Base-by-base conservation (phyloP, 2,113 vertebrate genomes). In the Tympanuchus pallidicinctus region DNA sequence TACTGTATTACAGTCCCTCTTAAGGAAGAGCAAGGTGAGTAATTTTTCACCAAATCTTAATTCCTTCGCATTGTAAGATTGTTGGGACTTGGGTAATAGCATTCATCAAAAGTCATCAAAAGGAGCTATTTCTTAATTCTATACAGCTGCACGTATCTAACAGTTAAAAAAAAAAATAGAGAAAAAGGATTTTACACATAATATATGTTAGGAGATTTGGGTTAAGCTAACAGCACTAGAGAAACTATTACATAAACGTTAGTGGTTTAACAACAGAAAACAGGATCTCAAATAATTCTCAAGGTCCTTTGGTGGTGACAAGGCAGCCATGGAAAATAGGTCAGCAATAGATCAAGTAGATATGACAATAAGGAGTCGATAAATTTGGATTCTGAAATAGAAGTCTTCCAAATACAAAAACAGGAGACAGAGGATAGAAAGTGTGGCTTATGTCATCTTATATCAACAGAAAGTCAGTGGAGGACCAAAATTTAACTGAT, bases 241-340 rank as follows among this genome's bases (percentile, higher is more conserved):
- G 59, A 48, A 91, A 95, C 88, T 73, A 67, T 57, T 86, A 90
- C 42, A 92, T 64, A 45, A 92, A 78, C 28, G 88, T 97, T 88
- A 89, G 52, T 94, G 52, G 57, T 42, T 36, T 82, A 95, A 85
- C 10, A 45, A 73, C 18, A 8, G 65, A 88, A 90, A 84, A 17
- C 13, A 56, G n/a, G 82, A 65, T 59, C 71, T 95, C 90, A 94
- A 97, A 88, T 78, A 86, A 92, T 74, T 93, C 20, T 90, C 71
- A 95, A 95, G 91, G 89, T 91, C 73, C 28, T 92, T 94, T 90
- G 59, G 64, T 66, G 61, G 63, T 64, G 52, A 63, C 57, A 90
- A 38, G 30, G 56, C 47, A 80, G 42, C 12, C 61, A 82, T 8
- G 45, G 61, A 91, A 97, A 96, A 94, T 8, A 92, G 30, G 90